These are phyloP conservation scores for Brachionus koreanus DNA, from an alignment of 1,140 invertebrate species.

Conservation along the genomic window DNA sequence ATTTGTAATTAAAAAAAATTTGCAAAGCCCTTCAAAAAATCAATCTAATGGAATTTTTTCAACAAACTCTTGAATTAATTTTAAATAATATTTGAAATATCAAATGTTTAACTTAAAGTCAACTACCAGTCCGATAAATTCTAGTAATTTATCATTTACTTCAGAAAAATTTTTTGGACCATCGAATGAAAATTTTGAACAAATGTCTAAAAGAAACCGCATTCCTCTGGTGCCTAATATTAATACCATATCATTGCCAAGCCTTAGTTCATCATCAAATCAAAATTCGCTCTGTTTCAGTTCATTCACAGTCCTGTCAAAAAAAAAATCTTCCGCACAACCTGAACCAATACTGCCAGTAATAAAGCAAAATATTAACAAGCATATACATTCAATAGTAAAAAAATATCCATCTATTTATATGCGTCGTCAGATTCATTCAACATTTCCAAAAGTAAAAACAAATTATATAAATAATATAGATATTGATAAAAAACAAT, in stretches of 20 bases:
- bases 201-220: not conserved
- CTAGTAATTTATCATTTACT: not conserved
- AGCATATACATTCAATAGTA: not conserved
- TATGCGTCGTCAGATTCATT: not conserved
- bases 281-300: not conserved
- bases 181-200: not conserved
- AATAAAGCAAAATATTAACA: not conserved
- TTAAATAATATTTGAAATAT: not conserved
- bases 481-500: not conserved
- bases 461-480: not conserved
- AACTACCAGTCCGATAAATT: not conserved
- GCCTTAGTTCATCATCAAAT: not conserved
- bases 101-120: not conserved
- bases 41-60: not conserved
- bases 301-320: not conserved
- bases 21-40: not conserved
- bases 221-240: not conserved
- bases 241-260: not conserved
- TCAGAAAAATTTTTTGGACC: not conserved
- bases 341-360: not conserved
- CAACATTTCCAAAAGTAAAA: not conserved
- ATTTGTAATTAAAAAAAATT: not conserved
- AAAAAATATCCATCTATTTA: conserved; percentile 5
- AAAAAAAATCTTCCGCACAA: not conserved
- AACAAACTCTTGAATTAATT: not conserved